Evolutionary conservation across 2,888 invertebrate genomes (phyloP).

Genomic region (Aspidiotus rigidus): DNA sequence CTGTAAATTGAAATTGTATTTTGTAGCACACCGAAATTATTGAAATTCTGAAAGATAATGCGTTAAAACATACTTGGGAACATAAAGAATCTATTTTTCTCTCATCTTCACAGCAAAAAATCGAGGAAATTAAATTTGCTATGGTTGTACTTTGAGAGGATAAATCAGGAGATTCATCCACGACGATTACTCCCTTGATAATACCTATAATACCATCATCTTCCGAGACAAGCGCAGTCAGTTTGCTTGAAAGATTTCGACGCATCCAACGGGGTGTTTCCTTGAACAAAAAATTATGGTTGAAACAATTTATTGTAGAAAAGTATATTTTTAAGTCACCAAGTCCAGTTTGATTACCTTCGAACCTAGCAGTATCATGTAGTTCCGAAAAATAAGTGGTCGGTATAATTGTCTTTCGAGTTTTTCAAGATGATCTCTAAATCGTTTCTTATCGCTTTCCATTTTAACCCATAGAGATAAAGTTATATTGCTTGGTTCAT

Average conservation of each 20-base stretch:
- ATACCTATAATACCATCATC: slow-evolving; percentile 57
- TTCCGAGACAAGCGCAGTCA: slow-evolving; percentile 52
- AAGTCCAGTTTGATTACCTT: background rate
- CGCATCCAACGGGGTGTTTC: slow-evolving; percentile 50
- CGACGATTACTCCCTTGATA: slow-evolving; percentile 56
- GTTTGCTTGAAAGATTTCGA: slow-evolving; percentile 51
- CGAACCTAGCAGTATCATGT: slow-evolving; percentile 2
- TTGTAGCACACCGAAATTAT: too few relatives aligned
- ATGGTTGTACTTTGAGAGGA: slow-evolving; percentile 61
- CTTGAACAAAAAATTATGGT: slow-evolving; percentile 35
- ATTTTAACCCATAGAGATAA: slow-evolving; percentile 49
- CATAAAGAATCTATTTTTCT: slow-evolving; percentile 42
- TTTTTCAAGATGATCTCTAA: background rate
- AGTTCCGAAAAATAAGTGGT: slow-evolving; percentile 17
- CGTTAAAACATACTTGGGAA: slow-evolving; percentile 41
- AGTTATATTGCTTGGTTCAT: slow-evolving; percentile 47
- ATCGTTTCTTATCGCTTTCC: slow-evolving; percentile 45
- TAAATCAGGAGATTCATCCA: slow-evolving; percentile 51
- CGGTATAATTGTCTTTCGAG: slow-evolving; percentile 8
- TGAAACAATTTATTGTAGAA: slow-evolving; percentile 42
- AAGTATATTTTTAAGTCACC: background rate
- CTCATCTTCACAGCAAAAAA: slow-evolving; percentile 47
- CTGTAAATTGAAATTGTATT: background rate
- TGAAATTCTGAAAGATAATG: too few relatives aligned
- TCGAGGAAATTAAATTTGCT: slow-evolving; percentile 54